These are phyloP conservation scores for Aporophyla nigra DNA, from an alignment of 2,888 invertebrate species.

Conservation along the genomic window DNA sequence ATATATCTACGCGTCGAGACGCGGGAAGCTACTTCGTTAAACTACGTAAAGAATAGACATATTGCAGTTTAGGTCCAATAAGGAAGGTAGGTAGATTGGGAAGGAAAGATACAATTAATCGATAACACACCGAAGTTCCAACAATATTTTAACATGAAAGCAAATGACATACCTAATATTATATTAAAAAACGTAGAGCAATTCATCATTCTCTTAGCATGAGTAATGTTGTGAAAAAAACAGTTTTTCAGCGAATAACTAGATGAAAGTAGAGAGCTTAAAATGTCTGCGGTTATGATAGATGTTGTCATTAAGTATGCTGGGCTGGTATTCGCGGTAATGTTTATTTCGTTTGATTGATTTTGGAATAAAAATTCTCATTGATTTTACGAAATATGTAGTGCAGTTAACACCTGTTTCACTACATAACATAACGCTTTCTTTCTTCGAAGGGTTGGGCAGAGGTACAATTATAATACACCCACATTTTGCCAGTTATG, in stretches of 20 bases:
- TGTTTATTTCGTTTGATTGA: conserved; percentile 42
- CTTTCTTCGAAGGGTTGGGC: no score
- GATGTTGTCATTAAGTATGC: conserved; percentile 52
- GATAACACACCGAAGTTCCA: not conserved
- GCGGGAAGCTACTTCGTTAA: no score
- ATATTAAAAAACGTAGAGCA: conserved; percentile 37
- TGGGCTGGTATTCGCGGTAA: conserved; percentile 5
- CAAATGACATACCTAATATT: not conserved
- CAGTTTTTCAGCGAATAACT: conserved; percentile 45
- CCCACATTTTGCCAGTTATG: no score
- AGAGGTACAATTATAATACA: no score
- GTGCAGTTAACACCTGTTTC: not conserved
- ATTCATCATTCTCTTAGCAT: conserved; percentile 53
- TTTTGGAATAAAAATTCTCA: conserved; percentile 4
- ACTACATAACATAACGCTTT: no score
- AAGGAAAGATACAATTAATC: not conserved
- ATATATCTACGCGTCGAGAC: no score
- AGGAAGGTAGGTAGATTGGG: no score
- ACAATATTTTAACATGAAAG: not conserved
- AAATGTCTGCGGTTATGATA: conserved; percentile 57
- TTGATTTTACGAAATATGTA: not conserved
- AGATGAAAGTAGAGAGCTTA: conserved; percentile 53
- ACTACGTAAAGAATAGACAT: no score
- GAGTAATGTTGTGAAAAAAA: conserved; percentile 48
- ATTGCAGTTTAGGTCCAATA: no score